Evolutionary conservation across 2,888 invertebrate genomes (phyloP).

Genomic region (Andrena marginata): DNA sequence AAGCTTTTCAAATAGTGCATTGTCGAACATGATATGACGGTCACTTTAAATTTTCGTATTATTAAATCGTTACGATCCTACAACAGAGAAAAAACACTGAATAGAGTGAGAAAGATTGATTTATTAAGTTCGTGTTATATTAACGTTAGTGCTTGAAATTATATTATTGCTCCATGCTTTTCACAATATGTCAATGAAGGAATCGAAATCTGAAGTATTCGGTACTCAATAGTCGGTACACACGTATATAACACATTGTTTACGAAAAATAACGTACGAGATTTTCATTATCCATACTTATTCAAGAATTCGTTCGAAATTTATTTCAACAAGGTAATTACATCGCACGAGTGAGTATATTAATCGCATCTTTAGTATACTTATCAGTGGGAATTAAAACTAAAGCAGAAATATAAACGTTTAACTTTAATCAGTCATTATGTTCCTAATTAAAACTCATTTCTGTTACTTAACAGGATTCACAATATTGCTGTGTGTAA

Average conservation of each 20-base stretch:
- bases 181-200: background rate
- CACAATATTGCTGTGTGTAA: conserved; percentile 13
- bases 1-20: conserved; percentile 10
- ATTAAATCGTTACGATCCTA: conserved; percentile 4
- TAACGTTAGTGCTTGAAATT: background rate
- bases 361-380: background rate
- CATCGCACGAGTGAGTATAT: conserved; percentile 12
- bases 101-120: background rate
- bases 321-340: conserved; percentile 9
- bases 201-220: conserved; percentile 33
- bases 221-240: conserved; percentile 13
- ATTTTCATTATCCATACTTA: conserved; percentile 27
- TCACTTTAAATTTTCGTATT: conserved; percentile 10
- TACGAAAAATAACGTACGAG: conserved; percentile 26
- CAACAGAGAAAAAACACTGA: background rate
- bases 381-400: background rate
- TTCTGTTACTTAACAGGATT: conserved; percentile 10
- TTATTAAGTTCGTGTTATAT: conserved; percentile 14
- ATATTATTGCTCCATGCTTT: conserved; percentile 2
- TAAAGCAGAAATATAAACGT: background rate
- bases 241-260: conserved; percentile 25
- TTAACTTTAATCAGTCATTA: conserved; percentile 14
- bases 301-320: conserved; percentile 26
- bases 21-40: background rate
- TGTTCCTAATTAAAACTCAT: conserved; percentile 17